These are phyloP conservation scores for Fregetta grallaria DNA, from an alignment of 2,113 vertebrate genomes.

Conservation along the genomic window DNA sequence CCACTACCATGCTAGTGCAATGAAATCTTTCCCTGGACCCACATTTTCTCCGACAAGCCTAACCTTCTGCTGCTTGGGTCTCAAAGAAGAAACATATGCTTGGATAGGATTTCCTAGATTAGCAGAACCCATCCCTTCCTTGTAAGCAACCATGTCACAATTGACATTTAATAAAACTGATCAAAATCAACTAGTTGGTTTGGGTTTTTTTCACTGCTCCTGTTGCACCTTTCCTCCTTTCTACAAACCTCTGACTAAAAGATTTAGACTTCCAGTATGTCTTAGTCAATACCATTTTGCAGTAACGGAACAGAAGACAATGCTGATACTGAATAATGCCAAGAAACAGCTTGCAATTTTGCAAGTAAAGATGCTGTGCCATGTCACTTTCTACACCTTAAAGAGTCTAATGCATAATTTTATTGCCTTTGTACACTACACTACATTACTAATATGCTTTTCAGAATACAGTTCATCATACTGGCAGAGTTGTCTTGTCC, in stretches of 20 bases:
- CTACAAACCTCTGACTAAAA: background rate
- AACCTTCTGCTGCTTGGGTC: background rate
- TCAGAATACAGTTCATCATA: background rate
- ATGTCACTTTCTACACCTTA: background rate
- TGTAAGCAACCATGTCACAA: background rate
- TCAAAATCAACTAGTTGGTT: background rate
- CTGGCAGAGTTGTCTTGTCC: background rate
- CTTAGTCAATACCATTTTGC: background rate
- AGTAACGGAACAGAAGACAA: background rate
- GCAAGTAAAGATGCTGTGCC: background rate
- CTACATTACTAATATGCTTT: background rate
- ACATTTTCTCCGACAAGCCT: background rate
- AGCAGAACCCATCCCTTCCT: background rate
- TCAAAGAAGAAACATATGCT: background rate
- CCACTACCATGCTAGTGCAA: background rate
- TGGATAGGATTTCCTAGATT: background rate
- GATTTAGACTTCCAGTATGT: background rate
- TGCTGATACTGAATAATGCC: background rate
- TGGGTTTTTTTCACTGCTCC: background rate
- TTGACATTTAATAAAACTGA: background rate
- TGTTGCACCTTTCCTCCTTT: background rate
- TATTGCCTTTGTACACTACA: background rate
- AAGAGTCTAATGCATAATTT: background rate
- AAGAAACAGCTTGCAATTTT: background rate
- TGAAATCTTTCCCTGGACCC: background rate